Conservation (phyloP, 2,113 vertebrate species). For the Ophthalmolycus amberensis region DNA sequence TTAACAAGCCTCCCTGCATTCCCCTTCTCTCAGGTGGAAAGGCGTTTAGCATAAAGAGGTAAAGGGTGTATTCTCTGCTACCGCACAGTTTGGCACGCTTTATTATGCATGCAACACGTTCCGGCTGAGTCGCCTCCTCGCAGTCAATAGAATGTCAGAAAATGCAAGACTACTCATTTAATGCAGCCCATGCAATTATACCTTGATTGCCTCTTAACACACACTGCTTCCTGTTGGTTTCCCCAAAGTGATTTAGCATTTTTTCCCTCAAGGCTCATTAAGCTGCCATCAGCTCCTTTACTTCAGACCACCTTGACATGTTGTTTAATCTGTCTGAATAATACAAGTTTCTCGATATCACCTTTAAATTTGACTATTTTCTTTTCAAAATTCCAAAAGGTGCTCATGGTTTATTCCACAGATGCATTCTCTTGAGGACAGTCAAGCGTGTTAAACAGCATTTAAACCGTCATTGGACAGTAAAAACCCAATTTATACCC, state of each 20-base stretch:
- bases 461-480: conserved; percentile 3
- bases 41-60: conserved; percentile 29
- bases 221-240: conserved; percentile 27
- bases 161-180: conserved; percentile 46
- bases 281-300: not conserved
- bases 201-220: conserved; percentile 27
- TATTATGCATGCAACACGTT: conserved; percentile 39
- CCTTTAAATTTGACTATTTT: not conserved
- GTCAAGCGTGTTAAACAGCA: not conserved
- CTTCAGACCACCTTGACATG: conserved; percentile 1
- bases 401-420: not conserved
- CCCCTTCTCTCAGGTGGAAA: conserved; percentile 36
- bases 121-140: conserved; percentile 28
- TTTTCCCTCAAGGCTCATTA: not conserved
- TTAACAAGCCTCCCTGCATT: conserved; percentile 51
- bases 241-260: conserved; percentile 20
- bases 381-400: not conserved
- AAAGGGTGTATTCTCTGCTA: conserved; percentile 33
- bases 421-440: not conserved
- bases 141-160: conserved; percentile 47
- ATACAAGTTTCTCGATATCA: not conserved
- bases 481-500: not conserved
- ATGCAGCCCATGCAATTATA: conserved; percentile 34
- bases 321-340: not conserved
- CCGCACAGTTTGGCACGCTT: conserved; percentile 38